A percentile compares a stretch with the other conserved stretches of the same genome.
These are phyloP conservation scores for Danaus melanippus DNA, from an alignment of 1,140 invertebrate species.

Conservation along the genomic window DNA sequence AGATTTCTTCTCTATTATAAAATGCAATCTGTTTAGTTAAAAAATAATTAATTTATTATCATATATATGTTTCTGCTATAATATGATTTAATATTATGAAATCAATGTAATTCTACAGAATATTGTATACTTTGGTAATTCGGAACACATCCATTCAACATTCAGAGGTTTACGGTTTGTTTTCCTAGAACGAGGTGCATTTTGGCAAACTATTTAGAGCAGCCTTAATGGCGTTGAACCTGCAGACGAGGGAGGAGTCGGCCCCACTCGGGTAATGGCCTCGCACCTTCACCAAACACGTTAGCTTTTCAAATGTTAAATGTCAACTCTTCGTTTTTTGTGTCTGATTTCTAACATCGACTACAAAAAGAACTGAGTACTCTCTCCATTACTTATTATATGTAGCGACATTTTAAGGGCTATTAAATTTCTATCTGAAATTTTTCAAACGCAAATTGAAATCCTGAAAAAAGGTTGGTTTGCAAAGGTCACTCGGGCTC, in stretches of 20 bases:
- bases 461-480: conserved; percentile 17
- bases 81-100: too few relatives aligned
- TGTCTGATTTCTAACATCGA: conserved; percentile 37
- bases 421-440: conserved; percentile 8
- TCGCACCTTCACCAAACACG: conserved; percentile 51
- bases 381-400: too few relatives aligned
- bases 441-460: conserved; percentile 21
- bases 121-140: too few relatives aligned
- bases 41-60: too few relatives aligned
- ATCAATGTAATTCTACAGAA: too few relatives aligned
- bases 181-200: too few relatives aligned
- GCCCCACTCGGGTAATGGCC: conserved; percentile 42
- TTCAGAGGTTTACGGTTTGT: too few relatives aligned
- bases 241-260: conserved; percentile 42
- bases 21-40: too few relatives aligned
- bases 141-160: too few relatives aligned
- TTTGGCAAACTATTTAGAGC: conserved; percentile 38
- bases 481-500: conserved; percentile 16
- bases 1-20: too few relatives aligned
- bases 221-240: conserved; percentile 51
- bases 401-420: conserved; percentile 5
- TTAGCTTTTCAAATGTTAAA: conserved; percentile 42
- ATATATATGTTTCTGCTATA: too few relatives aligned
- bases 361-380: conserved; percentile 24
- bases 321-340: conserved; percentile 44